Evolutionary conservation across 2,888 invertebrate species (phyloP), one percentile per base, ranked within the genome.

Genomic region (Polydrusus pterygomalis): DNA sequence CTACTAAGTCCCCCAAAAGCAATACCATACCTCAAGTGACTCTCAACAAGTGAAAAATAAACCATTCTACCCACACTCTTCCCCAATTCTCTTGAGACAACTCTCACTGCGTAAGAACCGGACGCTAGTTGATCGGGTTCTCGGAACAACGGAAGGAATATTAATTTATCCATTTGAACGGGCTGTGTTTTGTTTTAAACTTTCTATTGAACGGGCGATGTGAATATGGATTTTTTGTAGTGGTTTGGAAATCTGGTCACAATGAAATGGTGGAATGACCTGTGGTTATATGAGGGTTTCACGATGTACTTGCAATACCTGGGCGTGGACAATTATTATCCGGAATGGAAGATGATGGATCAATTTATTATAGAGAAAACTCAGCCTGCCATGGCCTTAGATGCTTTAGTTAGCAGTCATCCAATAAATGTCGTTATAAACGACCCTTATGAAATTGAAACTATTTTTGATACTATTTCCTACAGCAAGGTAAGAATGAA

Each of bases 231-330:
- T 70, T 78, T 79, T 79, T 85, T 85, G 74, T 82, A 90, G 89
- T 96, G 96, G 96, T 95, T 96, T 86, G 96, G 96, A 54, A 97
- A 97, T 81, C 90, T 98, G 17, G 97, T 97, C 0, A 97, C 97
- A 0, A 97, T 97, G 89, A 94, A 95, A 82, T 97, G 96, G 96
- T 97, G 96, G 96, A 95, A 95, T 63, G 95, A 97, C 80, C 90
- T 95, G 64, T 97, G 97, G 97, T 89, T 97, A 77, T 94, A 97
- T 86, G 97, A 97, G 85, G 97, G 94, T 0, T 93, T 96, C 77
- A 95, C 96, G 0, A 94, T 93, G 64, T 95, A 94, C 82, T 90
- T 96, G 79, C 95, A 95, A 79, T 95, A 96, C 87, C 89, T 93
- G 75, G 94, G 92, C 0, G 91, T 92, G 1, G 89, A 91, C 81